Conservation (phyloP, 2,113 vertebrate species). For the Xiphorhynchus elegans region DNA sequence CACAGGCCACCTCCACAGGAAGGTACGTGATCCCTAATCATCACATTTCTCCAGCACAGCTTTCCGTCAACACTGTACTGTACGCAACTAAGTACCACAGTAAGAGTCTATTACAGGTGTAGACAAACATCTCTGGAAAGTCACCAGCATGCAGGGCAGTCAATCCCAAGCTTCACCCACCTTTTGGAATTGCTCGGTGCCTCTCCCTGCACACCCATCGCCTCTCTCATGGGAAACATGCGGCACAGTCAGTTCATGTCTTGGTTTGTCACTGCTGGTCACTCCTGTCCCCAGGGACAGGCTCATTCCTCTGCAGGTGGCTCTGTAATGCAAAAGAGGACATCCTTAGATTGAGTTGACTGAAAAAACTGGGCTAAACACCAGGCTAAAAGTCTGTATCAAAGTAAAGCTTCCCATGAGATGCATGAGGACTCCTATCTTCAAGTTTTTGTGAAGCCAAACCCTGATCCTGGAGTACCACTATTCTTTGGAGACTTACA, state of each 20-base stretch:
- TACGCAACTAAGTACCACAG: not conserved
- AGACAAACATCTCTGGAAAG: not conserved
- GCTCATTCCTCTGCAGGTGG: not conserved
- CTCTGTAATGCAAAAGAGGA: not conserved
- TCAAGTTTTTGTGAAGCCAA: not conserved
- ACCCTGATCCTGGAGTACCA: not conserved
- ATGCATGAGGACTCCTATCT: rapidly evolving
- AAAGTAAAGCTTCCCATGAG: not conserved
- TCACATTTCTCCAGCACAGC: not conserved
- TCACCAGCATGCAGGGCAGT: rapidly evolving
- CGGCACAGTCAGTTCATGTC: not conserved
- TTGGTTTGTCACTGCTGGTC: not conserved
- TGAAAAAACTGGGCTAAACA: not conserved
- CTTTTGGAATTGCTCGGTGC: not conserved
- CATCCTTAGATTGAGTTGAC: not conserved
- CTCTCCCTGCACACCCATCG: not conserved
- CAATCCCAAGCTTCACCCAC: not conserved
- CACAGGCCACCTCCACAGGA: not conserved
- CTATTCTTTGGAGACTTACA: not conserved
- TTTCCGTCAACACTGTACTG: not conserved
- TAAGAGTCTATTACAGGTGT: not conserved
- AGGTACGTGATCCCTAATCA: not conserved
- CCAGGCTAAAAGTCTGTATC: not conserved
- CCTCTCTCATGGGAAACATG: not conserved
- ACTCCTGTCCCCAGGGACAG: not conserved